Evolutionary conservation across 1,140 invertebrate species (phyloP).

Genomic region (Doryteuthis pealeii): DNA sequence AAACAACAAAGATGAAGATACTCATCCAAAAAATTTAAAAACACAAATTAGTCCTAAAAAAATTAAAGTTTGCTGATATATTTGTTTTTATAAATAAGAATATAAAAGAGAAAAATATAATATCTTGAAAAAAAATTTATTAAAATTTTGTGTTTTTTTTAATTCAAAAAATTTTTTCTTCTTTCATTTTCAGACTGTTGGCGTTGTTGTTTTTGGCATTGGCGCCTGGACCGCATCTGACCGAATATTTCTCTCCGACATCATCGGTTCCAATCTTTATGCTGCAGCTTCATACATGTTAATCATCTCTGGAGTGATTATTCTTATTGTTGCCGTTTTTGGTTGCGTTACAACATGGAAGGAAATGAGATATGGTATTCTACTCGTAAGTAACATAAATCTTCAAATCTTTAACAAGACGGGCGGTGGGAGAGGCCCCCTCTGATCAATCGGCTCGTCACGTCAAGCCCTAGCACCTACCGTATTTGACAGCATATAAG

Average conservation of each 20-base stretch:
- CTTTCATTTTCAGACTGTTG: conserved; percentile 22
- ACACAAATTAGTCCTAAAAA: no score
- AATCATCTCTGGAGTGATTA: conserved; percentile 24
- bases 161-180: neutral
- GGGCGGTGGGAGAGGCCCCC: no score
- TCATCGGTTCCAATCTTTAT: conserved; percentile 29
- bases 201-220: conserved; percentile 23
- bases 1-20: no score
- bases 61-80: no score
- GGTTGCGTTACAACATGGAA: conserved; percentile 25
- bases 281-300: conserved; percentile 26
- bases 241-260: conserved; percentile 29
- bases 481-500: no score
- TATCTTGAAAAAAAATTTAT: no score
- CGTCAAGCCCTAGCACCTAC: no score
- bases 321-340: conserved; percentile 21
- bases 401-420: no score
- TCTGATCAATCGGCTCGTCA: no score
- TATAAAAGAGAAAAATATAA: no score
- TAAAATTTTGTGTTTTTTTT: neutral
- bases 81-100: no score
- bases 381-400: neutral
- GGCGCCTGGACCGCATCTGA: conserved; percentile 32
- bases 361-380: neutral
- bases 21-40: no score